phyloP scores from a whole-genome alignment of 2,113 vertebrate species.

The Guaruba guarouba region DNA sequence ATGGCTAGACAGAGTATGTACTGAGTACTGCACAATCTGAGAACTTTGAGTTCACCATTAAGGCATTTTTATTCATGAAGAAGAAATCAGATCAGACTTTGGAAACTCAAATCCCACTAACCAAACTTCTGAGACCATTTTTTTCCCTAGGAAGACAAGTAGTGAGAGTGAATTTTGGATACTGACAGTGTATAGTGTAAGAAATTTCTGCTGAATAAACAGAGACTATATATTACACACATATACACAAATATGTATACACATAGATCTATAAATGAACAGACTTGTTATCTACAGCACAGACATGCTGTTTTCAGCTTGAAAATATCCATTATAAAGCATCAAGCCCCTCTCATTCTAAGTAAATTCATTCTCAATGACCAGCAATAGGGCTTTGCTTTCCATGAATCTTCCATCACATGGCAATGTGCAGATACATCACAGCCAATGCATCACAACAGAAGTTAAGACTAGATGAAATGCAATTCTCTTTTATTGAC shows the following conservation, averaged over 20 bases:
- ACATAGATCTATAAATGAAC: background rate
- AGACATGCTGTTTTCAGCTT: background rate
- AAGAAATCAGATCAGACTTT: background rate
- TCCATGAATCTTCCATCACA: background rate
- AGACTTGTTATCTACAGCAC: background rate
- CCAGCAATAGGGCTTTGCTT: background rate
- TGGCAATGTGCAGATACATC: background rate
- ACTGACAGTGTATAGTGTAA: background rate
- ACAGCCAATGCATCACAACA: background rate
- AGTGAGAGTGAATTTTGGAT: background rate
- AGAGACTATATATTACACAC: background rate
- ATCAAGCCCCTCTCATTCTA: background rate
- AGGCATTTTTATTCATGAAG: background rate
- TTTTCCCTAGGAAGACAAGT: background rate
- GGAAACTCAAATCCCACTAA: background rate
- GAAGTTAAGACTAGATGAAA: background rate
- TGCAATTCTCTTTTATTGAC: background rate
- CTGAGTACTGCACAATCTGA: background rate
- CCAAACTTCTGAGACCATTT: background rate
- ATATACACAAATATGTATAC: background rate
- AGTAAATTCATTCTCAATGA: background rate
- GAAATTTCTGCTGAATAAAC: background rate
- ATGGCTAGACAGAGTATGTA: background rate
- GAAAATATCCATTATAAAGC: background rate
- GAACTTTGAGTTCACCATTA: background rate